These are phyloP conservation scores for Synergus itoensis DNA, from an alignment of 2,888 invertebrate genomes.

Conservation along the genomic window DNA sequence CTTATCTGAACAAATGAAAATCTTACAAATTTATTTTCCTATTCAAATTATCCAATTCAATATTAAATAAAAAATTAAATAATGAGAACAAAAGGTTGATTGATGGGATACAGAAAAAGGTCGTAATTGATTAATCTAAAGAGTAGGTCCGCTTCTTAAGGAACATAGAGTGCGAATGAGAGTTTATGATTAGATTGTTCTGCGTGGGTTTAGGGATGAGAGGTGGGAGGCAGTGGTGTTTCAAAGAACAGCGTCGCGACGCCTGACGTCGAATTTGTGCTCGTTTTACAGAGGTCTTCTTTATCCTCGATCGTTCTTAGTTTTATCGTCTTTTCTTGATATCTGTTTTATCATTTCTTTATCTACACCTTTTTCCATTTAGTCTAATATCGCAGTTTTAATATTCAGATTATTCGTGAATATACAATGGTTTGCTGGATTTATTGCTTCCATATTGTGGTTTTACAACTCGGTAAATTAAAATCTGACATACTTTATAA, in stretches of 20 bases:
- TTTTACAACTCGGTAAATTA: neutral
- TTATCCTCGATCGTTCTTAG: neutral
- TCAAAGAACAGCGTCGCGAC: slow-evolving; percentile 2
- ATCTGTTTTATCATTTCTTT: slow-evolving; percentile 9
- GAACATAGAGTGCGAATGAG: slow-evolving; percentile 27
- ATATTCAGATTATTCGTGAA: neutral
- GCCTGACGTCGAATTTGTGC: neutral
- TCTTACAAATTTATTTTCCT: neutral
- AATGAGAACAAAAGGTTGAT: neutral
- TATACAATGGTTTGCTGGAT: neutral
- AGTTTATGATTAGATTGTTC: slow-evolving; percentile 31
- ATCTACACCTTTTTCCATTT: neutral
- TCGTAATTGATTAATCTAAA: neutral
- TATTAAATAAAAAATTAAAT: neutral
- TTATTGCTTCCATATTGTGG: neutral
- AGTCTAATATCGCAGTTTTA: neutral
- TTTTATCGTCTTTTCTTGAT: neutral
- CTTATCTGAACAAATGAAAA: neutral
- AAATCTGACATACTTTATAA: neutral
- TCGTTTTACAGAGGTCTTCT: neutral
- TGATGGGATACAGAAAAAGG: slow-evolving; percentile 24
- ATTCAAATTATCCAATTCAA: neutral
- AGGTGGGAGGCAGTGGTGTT: neutral
- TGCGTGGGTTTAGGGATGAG: slow-evolving; percentile 1
- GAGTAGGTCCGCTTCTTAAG: neutral